These are phyloP conservation scores for Equus przewalskii DNA, from an alignment of 2,113 vertebrate genomes.

Conservation along the genomic window DNA sequence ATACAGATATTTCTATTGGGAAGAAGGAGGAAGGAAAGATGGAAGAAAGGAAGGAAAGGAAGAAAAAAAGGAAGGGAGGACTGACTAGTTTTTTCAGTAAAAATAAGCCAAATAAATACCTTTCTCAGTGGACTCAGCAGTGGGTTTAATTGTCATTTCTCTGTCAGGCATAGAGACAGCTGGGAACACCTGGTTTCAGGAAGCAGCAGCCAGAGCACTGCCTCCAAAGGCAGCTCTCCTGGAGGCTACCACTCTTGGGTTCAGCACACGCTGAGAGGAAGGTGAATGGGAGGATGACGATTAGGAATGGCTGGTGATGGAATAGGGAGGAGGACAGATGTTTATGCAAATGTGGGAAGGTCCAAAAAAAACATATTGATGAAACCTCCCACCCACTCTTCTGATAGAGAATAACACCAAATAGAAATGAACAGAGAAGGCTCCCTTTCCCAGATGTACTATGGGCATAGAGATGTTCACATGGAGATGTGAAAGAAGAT, in stretches of 20 bases:
- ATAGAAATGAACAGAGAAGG: not conserved
- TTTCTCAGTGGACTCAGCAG: not conserved
- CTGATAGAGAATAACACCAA: not conserved
- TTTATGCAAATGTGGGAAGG: not conserved
- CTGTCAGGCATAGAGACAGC: not conserved
- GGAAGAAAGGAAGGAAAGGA: not conserved
- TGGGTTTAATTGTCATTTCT: not conserved
- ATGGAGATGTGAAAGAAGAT: too few relatives aligned
- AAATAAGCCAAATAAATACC: not conserved
- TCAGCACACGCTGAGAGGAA: not conserved
- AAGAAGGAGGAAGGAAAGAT: not conserved
- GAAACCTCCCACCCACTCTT: not conserved
- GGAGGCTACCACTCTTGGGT: not conserved
- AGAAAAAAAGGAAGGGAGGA: not conserved
- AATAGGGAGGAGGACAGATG: not conserved
- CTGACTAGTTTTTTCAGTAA: not conserved
- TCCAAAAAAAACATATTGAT: not conserved
- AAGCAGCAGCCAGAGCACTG: not conserved
- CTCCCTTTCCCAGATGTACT: too few relatives aligned
- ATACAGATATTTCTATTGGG: not conserved
- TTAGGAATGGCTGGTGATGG: not conserved
- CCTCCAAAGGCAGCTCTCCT: rapidly evolving
- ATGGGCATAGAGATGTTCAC: not conserved
- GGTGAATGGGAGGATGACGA: rapidly evolving
- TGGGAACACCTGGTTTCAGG: not conserved